Evolutionary conservation across 1,140 invertebrate genomes (phyloP).

Genomic region (Drosophila bipectinata): DNA sequence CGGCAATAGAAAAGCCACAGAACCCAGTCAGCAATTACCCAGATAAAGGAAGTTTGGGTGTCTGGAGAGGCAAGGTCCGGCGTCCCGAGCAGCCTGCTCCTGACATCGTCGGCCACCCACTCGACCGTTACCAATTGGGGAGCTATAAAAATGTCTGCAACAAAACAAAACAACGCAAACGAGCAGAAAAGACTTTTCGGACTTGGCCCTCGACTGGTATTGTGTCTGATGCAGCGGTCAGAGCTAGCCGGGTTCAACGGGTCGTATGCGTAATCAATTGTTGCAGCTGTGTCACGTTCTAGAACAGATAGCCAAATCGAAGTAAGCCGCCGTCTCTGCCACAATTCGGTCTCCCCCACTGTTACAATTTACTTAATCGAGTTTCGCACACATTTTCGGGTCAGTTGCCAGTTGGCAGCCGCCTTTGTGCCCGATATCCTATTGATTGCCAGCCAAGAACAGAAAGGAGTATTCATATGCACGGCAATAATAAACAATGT

Average conservation of each 20-base stretch:
- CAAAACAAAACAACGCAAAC: constrained; percentile 40
- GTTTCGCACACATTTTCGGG: constrained; percentile 74
- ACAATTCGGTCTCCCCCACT: constrained; percentile 15
- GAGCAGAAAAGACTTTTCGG: constrained; percentile 17
- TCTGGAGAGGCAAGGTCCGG: background rate
- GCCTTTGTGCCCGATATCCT: constrained; percentile 56
- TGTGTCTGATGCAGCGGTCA: constrained; percentile 47
- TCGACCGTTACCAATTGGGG: constrained; percentile 43
- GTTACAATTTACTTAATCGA: constrained; percentile 77
- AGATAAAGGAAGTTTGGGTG: constrained; percentile 1
- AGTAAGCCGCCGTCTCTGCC: background rate
- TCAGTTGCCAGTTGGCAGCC: constrained; percentile 70
- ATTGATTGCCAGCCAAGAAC: constrained; percentile 58
- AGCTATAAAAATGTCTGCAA: constrained; percentile 76
- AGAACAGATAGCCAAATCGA: constrained; percentile 29
- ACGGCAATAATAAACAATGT: constrained; percentile 32
- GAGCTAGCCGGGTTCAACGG: constrained; percentile 52
- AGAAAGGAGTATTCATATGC: too few species aligned
- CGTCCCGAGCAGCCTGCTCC: constrained; percentile 25
- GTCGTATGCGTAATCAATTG: constrained; percentile 79
- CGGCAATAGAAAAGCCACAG: constrained; percentile 45
- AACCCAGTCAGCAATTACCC: constrained; percentile 54
- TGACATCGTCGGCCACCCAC: constrained; percentile 45
- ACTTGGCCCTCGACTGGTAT: constrained; percentile 6
- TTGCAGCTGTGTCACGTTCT: constrained; percentile 64